Evolutionary conservation across 2,113 vertebrate species (phyloP).

Genomic region (Lasiurus cinereus): DNA sequence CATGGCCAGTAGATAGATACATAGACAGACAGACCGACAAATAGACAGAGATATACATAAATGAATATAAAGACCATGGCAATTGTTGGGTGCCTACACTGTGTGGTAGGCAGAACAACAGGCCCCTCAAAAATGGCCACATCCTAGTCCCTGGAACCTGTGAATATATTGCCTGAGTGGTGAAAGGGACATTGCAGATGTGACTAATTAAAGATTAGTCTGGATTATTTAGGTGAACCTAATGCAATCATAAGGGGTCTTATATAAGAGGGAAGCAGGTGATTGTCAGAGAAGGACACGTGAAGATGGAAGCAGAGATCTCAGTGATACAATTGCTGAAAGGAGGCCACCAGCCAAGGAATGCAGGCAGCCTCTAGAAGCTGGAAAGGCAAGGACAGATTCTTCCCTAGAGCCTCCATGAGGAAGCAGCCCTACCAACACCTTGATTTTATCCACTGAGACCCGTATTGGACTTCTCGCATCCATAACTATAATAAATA

Average conservation of each 20-base stretch:
- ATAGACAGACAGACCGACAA: not conserved
- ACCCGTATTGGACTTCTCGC: slow-evolving; percentile 14
- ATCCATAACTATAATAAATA: slow-evolving; percentile 14
- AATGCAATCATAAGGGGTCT: not conserved
- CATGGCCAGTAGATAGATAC: not conserved
- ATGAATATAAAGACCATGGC: not conserved
- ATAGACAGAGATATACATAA: not conserved
- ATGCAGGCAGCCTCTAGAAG: not conserved
- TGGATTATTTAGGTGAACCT: not conserved
- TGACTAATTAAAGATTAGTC: slow-evolving; percentile 39
- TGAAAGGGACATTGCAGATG: slow-evolving; percentile 23
- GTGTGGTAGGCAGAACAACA: not conserved
- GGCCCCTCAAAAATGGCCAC: not conserved
- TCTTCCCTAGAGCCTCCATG: not conserved
- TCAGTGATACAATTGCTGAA: not conserved
- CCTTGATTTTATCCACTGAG: slow-evolving; percentile 13
- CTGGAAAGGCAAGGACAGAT: slow-evolving; percentile 16
- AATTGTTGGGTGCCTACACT: not conserved
- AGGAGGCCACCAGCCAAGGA: not conserved
- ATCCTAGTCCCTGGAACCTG: slow-evolving; percentile 7
- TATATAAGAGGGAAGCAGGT: not conserved
- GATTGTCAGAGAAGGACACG: not conserved
- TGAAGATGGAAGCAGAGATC: not conserved
- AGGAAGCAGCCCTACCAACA: not conserved
- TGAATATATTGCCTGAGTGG: not conserved